Percentiles rank a stretch among this genome's conserved stretches.
phyloP scores from a whole-genome alignment of 2,797 vertebrate species.

The Emydoidea blandingii region DNA sequence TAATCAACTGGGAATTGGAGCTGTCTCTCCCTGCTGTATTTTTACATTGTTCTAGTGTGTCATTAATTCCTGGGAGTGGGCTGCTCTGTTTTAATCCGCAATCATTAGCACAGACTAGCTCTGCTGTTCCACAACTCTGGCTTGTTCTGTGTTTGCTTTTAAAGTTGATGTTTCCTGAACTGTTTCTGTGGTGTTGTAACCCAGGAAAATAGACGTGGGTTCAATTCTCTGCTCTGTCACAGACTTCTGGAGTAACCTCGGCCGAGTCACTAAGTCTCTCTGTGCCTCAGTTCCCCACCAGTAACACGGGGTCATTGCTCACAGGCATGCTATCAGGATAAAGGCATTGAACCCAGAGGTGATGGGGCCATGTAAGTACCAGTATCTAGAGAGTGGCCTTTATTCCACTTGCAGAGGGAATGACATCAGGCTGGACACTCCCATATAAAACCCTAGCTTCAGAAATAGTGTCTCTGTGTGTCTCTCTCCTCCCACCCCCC shows the following conservation, averaged over 20 bases:
- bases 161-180: neutral
- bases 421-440: too few relatives aligned
- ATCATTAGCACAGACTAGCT: neutral
- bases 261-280: neutral
- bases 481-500: too few relatives aligned
- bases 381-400: too few relatives aligned
- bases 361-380: too few relatives aligned
- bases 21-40: neutral
- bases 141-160: neutral
- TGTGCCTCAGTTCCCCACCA: neutral
- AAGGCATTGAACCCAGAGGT: too few relatives aligned
- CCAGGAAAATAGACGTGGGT: neutral
- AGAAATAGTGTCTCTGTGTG: too few relatives aligned
- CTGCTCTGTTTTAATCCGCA: neutral
- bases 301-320: too few relatives aligned
- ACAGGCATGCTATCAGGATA: too few relatives aligned
- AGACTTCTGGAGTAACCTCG: neutral
- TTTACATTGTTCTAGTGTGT: neutral
- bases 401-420: too few relatives aligned
- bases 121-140: neutral
- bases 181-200: neutral
- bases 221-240: neutral
- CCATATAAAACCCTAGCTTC: too few relatives aligned
- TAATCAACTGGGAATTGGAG: neutral
- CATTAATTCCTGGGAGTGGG: neutral